Evolutionary conservation across 37 sponge, comb jelly and placozoan genomes (phyloP), one percentile per base, ranked within the genome.

Genomic region (Cliona cf. orientalis): DNA sequence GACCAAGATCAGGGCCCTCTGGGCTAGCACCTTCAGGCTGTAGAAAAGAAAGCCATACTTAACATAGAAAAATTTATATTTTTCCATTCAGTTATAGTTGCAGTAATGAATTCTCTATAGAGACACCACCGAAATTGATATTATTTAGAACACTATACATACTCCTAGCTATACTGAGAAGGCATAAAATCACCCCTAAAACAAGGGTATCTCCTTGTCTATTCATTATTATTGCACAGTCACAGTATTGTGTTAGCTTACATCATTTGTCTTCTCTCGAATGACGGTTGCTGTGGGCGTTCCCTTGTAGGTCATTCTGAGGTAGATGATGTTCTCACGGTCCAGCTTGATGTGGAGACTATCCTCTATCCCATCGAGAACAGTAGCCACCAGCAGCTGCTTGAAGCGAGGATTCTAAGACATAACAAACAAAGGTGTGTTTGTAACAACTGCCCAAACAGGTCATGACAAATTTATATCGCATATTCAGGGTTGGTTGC

Each of bases 301-400:
- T 37, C 97, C 97, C 58, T 96, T 96, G 87, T 93, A 96, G 9
- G 66, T 46, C 77, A 82, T 66, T 56, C 85, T 91, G 25, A 90
- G 94, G 23, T 42, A 43, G 66, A 91, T 94, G 45, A 82, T 33
- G 3, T 44, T 56, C 35, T 68, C 65, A 35, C 72, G 60, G 17
- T 87, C 91, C 19, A 90, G 29, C 60, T 71, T 90, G 22, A 83
- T 32, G 38, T 79, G 29, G 14, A 82, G 53, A 46, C 89, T 43
- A 0, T 69, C 87, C 66, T 90, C 86, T 3, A 96, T 46, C 12
- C 89, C 94, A 55, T 91, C 91, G 14, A 96, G 55, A 21, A 81
- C 91, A 36, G 94, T 96, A 25, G 80, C 74, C 12, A 96, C 67
- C 31, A 96, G 72, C 45, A 96, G 26, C 63, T 93, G 71, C 64